These are phyloP conservation scores for Otolemur crassicaudatus DNA, from an alignment of 2,797 vertebrate genomes.

Conservation along the genomic window DNA sequence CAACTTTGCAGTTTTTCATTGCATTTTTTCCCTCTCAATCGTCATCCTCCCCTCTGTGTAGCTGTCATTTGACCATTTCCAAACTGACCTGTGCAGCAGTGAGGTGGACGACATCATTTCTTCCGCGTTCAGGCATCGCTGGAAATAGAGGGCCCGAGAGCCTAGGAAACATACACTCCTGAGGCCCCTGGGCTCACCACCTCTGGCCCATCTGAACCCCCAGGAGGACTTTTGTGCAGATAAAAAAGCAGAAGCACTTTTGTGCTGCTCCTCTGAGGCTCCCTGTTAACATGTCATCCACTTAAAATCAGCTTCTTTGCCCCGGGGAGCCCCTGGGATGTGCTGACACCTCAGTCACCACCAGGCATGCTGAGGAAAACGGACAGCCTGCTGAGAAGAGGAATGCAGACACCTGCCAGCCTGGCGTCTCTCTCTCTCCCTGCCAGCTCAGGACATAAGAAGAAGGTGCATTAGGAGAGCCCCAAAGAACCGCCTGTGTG, in stretches of 20 bases:
- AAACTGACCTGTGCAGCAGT: background rate
- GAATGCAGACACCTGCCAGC: background rate
- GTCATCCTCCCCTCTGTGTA: background rate
- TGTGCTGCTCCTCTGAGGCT: background rate
- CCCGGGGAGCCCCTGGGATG: background rate
- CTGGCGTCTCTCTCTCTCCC: background rate
- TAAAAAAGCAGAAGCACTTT: background rate
- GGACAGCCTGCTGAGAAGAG: background rate
- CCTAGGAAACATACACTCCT: background rate
- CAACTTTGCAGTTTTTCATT: background rate
- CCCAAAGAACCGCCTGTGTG: background rate
- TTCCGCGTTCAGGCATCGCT: background rate
- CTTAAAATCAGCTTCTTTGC: background rate
- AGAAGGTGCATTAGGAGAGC: background rate
- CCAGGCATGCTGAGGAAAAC: background rate
- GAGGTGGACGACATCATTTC: background rate
- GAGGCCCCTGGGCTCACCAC: rapidly evolving
- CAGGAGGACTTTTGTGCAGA: background rate
- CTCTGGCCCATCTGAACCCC: background rate
- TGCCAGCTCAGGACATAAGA: rapidly evolving
- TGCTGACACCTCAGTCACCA: background rate
- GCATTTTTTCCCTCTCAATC: background rate
- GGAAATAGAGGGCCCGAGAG: background rate
- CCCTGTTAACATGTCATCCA: background rate
- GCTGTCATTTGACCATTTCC: background rate